Evolutionary conservation across 1,140 invertebrate species (phyloP).

Genomic region (Panonychus citri): DNA sequence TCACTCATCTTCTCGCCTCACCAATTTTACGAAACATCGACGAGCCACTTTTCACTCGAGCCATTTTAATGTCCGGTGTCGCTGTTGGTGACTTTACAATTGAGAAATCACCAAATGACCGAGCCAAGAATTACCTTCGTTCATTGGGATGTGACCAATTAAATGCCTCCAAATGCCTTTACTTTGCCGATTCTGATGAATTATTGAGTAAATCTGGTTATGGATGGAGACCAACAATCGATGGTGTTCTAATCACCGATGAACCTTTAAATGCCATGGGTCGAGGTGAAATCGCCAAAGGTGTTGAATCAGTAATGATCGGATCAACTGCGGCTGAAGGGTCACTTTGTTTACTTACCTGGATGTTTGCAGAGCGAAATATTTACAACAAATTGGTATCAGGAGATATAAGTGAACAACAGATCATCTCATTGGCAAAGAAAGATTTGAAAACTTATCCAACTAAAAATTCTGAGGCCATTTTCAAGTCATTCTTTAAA

Average conservation of each 20-base stretch:
- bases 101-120: conserved; percentile 10
- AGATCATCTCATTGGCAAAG: conserved; percentile 8
- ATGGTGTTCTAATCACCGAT: conserved; percentile 9
- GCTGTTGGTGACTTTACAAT: conserved; percentile 15
- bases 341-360: conserved; percentile 12
- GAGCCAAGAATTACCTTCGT: neutral
- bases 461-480: neutral
- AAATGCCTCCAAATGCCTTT: conserved; percentile 9
- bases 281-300: conserved; percentile 1
- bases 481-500: neutral
- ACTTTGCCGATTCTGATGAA: conserved; percentile 3
- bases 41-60: conserved; percentile 11
- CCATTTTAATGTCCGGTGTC: conserved; percentile 17
- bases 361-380: conserved; percentile 5
- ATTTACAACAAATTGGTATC: conserved; percentile 9
- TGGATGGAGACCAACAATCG: conserved; percentile 12
- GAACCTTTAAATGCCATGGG: conserved; percentile 7
- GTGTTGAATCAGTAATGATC: conserved; percentile 10
- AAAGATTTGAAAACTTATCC: conserved; percentile 5
- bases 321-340: conserved; percentile 15
- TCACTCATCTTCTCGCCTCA: conserved; percentile 14
- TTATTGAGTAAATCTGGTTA: conserved; percentile 2
- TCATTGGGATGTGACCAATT: neutral
- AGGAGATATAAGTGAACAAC: conserved; percentile 2
- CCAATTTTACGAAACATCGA: conserved; percentile 2